Base-by-base conservation (phyloP, 2,888 invertebrate species). In the Hirtodrosophila duncani region DNA sequence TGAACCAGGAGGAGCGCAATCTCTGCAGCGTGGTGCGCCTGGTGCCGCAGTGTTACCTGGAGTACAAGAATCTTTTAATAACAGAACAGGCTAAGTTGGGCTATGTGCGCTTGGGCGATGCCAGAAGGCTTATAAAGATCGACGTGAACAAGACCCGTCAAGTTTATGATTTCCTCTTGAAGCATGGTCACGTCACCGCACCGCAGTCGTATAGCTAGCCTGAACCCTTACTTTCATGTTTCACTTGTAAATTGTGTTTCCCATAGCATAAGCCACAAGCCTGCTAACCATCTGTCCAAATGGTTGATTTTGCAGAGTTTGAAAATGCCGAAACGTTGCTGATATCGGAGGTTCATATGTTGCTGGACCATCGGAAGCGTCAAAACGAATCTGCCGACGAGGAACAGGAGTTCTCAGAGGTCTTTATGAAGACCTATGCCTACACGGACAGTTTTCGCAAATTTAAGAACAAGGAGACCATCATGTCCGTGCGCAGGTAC, bases 351-450 rank as follows among this genome's bases (percentile, higher is more conserved):
- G 97, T 97, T 0, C 94, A 95, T 84, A 97, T 99, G 95, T 88
- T 99, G 74, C 87, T 99, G 77, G 98, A 99, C 84, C 98, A 99
- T 87, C 91, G 99, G 42, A 98, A 98, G 87, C 94, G 95, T 21
- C 98, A 99, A 87, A 99, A 98, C 87, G 99, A 99, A 87, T 96
- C 95, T 18, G 97, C 97, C 2, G 99, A 99, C 84, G 99, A 99
- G 80, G 97, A 98, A 83, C 98, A 98, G 87, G 98, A 99, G 87
- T 94, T 99, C 85, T 97, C 98, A 0, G 98, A 98, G 86, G 98
- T 99, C 5, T 99, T 99, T 85, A 94, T 97, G 92, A 99, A 99
- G 87, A 99, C 98, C 0, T 89, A 97, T 16, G 96, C 96, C 30
- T 99, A 99, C 85, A 97, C 98, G 3, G 94, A 97, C 81, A n/a